Percentiles rank a stretch among this genome's conserved stretches.
Conservation (phyloP, 2,888 invertebrate genomes). For the Arctia plantaginis region DNA sequence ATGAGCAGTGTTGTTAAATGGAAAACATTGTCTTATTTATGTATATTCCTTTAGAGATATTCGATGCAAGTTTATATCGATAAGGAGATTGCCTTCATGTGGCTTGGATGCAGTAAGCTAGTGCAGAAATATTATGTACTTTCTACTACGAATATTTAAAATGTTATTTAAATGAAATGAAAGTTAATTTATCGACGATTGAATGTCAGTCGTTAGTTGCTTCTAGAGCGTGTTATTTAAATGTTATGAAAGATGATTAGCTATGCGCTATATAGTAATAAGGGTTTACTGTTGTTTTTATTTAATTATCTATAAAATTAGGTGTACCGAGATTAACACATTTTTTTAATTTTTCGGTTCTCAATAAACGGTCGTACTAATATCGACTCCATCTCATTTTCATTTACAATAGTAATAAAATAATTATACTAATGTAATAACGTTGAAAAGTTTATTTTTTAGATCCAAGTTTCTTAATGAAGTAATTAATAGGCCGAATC, state of each 20-base stretch:
- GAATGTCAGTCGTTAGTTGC: background rate
- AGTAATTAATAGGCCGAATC: too few species aligned
- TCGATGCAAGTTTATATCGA: conserved; percentile 12
- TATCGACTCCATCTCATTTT: too few species aligned
- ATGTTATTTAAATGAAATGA: conserved; percentile 3
- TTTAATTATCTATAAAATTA: background rate
- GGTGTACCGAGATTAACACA: too few species aligned
- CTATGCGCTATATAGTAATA: background rate
- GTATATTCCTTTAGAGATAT: conserved; percentile 11
- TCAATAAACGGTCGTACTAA: too few species aligned
- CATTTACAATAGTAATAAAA: too few species aligned
- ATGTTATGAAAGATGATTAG: background rate
- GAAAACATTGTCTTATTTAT: conserved; percentile 17
- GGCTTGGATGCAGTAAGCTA: background rate
- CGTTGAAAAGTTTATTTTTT: too few species aligned
- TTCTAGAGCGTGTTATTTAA: background rate
- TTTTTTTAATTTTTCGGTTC: too few species aligned
- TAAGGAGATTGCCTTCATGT: conserved; percentile 4
- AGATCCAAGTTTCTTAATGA: too few species aligned
- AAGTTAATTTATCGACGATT: background rate
- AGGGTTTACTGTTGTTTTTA: background rate
- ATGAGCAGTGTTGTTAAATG: conserved; percentile 33
- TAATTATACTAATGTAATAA: too few species aligned
- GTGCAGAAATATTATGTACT: conserved; percentile 9
- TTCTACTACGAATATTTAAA: conserved; percentile 10